Conservation (phyloP, 2,113 vertebrate species). For the Neogobius melanostomus region DNA sequence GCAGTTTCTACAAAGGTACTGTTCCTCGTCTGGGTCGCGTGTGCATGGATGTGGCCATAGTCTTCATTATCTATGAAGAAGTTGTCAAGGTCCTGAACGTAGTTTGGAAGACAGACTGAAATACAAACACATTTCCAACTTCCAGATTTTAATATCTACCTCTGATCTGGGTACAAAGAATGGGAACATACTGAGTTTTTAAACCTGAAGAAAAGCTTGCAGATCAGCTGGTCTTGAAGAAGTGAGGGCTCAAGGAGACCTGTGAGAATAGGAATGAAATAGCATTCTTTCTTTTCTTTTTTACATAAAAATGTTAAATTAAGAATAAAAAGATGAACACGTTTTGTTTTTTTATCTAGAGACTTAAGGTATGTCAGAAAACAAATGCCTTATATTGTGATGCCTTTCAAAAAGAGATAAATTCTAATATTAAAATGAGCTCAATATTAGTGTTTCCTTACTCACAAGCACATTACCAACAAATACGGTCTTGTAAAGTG, state of each 20-base stretch:
- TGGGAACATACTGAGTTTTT: conserved; percentile 23
- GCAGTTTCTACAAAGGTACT: conserved; percentile 96
- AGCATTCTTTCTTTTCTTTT: conserved; percentile 24
- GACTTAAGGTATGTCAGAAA: conserved; percentile 7
- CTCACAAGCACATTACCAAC: conserved; percentile 6
- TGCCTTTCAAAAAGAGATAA: conserved; percentile 38
- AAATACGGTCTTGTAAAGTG: background rate
- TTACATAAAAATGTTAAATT: background rate
- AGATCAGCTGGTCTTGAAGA: conserved; percentile 17
- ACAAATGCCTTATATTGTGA: conserved; percentile 3
- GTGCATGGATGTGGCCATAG: conserved; percentile 93
- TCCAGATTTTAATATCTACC: conserved; percentile 58
- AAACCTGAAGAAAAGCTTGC: conserved; percentile 13
- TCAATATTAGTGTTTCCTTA: background rate
- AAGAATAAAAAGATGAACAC: too few species aligned
- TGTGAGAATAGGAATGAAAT: conserved; percentile 18
- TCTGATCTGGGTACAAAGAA: conserved; percentile 43
- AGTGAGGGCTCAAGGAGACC: conserved; percentile 43
- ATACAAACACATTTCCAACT: conserved; percentile 24
- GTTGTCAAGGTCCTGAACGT: conserved; percentile 93
- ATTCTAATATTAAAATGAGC: background rate
- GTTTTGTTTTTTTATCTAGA: background rate
- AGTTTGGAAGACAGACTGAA: conserved; percentile 93
- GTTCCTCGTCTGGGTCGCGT: conserved; percentile 91
- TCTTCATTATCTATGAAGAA: conserved; percentile 96